A percentile compares a stretch with the other conserved stretches of the same genome.
Evolutionary conservation across 2,888 invertebrate species (phyloP).

Genomic region (Miltochrista miniata): DNA sequence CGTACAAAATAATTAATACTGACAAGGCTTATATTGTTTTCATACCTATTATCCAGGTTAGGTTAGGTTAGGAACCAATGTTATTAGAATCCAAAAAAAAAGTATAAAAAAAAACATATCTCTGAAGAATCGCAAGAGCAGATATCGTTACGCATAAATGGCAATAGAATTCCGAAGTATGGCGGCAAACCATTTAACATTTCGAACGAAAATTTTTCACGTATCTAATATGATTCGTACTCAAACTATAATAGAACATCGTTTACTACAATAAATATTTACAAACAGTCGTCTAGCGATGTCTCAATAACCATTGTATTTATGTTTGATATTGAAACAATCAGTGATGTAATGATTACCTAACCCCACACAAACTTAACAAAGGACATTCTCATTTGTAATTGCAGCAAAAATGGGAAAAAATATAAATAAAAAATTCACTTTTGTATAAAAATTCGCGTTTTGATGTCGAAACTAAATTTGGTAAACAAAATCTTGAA

Average conservation of each 20-base stretch:
- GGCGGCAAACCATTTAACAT: neutral
- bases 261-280: conserved; percentile 47
- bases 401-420: conserved; percentile 6
- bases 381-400: conserved; percentile 27
- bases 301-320: conserved; percentile 52
- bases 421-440: conserved; percentile 1
- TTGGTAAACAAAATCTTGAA: neutral
- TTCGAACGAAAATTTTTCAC: neutral
- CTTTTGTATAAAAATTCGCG: neutral
- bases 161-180: too few species aligned
- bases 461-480: conserved; percentile 3
- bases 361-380: conserved; percentile 44
- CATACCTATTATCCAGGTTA: too few species aligned
- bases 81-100: too few species aligned
- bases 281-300: conserved; percentile 49
- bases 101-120: too few species aligned
- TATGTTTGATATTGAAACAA: conserved; percentile 57
- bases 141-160: too few species aligned
- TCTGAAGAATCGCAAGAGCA: too few species aligned
- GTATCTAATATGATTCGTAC: conserved; percentile 3
- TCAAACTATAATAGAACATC: conserved; percentile 37
- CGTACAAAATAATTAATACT: too few species aligned
- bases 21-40: too few species aligned
- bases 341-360: conserved; percentile 63
- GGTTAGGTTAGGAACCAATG: too few species aligned